phyloP scores from a whole-genome alignment of 2,888 invertebrate species.

The Clistopyga incitator region DNA sequence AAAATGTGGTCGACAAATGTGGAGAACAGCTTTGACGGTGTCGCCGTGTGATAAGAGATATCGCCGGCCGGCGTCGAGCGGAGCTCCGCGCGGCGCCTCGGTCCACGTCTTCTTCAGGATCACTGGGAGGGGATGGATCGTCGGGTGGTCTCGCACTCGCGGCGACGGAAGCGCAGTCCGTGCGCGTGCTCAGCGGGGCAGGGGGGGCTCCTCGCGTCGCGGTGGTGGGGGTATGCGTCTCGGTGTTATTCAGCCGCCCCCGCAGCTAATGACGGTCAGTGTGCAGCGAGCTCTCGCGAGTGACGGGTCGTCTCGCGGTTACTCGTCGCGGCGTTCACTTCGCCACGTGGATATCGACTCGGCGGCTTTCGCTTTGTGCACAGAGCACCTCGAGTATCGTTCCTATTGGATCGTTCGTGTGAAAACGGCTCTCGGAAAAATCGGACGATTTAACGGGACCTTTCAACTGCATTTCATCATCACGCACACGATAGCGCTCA shows the following conservation, averaged over 20 bases:
- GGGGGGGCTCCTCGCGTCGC: neutral
- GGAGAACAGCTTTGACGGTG: neutral
- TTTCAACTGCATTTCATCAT: conserved; percentile 7
- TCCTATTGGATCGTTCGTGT: neutral
- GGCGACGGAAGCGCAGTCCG: neutral
- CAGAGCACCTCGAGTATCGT: too few species aligned
- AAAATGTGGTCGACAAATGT: neutral
- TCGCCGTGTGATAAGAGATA: conserved; percentile 35
- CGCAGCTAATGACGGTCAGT: conserved; percentile 73
- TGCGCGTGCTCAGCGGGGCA: neutral
- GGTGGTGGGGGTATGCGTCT: conserved; percentile 78
- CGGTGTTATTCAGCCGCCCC: conserved; percentile 45
- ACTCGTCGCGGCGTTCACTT: conserved; percentile 47
- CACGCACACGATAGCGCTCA: conserved; percentile 8
- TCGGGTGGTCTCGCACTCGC: conserved; percentile 43
- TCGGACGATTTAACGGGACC: neutral
- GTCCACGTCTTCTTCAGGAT: neutral
- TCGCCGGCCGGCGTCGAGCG: conserved; percentile 7
- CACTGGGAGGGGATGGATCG: conserved; percentile 32
- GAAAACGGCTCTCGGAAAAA: neutral
- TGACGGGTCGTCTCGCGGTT: conserved; percentile 66
- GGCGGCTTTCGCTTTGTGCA: neutral
- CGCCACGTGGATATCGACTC: conserved; percentile 74
- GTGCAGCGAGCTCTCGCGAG: conserved; percentile 79
- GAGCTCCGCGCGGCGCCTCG: neutral